A percentile compares a stretch with the other conserved stretches of the same genome.
Conservation (phyloP, 2,888 invertebrate genomes). For the Tuberolachnus salignus region DNA sequence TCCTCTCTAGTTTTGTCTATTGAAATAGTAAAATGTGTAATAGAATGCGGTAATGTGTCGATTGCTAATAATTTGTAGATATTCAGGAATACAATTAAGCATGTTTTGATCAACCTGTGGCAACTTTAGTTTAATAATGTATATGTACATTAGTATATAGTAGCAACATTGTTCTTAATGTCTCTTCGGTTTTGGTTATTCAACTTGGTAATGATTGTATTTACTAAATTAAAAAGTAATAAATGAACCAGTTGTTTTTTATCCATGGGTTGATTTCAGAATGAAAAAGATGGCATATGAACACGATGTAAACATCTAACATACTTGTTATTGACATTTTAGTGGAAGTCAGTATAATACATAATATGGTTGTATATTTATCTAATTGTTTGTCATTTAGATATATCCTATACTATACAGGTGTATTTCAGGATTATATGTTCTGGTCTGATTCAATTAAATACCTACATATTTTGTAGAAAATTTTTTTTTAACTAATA, state of each 20-base stretch:
- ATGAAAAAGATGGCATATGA: slow-evolving; percentile 52
- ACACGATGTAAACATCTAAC: slow-evolving; percentile 30
- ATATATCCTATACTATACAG: slow-evolving; percentile 26
- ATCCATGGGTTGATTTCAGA: slow-evolving; percentile 51
- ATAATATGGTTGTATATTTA: slow-evolving; percentile 40
- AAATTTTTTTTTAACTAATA: neutral
- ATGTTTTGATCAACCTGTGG: slow-evolving; percentile 10
- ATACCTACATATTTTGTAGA: neutral
- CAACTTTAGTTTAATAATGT: slow-evolving; percentile 41
- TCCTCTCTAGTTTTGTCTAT: too few species aligned
- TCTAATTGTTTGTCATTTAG: slow-evolving; percentile 28
- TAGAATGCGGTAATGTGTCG: neutral
- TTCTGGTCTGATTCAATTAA: neutral
- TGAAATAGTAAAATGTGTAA: too few species aligned
- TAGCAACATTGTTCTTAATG: neutral
- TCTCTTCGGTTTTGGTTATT: slow-evolving; percentile 25
- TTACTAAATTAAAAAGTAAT: slow-evolving; percentile 29
- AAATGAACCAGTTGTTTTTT: slow-evolving; percentile 52
- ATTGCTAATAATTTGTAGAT: neutral
- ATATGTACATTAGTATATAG: neutral
- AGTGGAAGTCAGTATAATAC: slow-evolving; percentile 29
- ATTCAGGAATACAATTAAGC: neutral
- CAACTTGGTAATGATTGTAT: slow-evolving; percentile 52
- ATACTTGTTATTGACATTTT: slow-evolving; percentile 41
- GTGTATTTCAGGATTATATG: slow-evolving; percentile 36